Evolutionary conservation across 1,140 invertebrate genomes (phyloP).

Genomic region (Limonius californicus): DNA sequence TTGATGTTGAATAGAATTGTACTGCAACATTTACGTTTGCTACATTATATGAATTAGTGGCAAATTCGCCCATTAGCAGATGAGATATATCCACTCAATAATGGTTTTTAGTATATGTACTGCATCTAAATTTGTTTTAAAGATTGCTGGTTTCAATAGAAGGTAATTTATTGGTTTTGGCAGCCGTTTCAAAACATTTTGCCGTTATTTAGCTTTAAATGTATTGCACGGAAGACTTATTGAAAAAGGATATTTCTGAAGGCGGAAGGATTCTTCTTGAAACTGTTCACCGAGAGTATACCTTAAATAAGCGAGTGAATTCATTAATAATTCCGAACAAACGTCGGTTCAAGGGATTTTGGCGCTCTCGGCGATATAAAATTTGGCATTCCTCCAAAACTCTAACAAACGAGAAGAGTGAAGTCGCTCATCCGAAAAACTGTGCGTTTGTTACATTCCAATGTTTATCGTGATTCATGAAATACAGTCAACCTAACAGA

Average conservation of each 20-base stretch:
- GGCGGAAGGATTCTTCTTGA: background rate
- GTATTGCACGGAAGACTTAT: background rate
- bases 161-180: no score
- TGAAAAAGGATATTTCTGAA: background rate
- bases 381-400: conserved; percentile 8
- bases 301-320: conserved; percentile 4
- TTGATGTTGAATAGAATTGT: no score
- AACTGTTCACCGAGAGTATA: background rate
- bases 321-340: conserved; percentile 13
- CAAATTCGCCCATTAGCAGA: no score
- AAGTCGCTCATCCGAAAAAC: background rate
- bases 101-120: no score
- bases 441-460: background rate
- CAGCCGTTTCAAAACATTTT: no score
- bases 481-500: background rate
- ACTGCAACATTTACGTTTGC: no score
- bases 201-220: no score
- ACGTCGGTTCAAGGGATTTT: background rate
- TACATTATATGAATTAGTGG: no score
- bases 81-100: no score
- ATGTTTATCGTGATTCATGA: background rate
- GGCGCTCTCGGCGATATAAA: conserved; percentile 7
- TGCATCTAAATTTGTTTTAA: no score
- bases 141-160: no score
- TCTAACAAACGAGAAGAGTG: conserved; percentile 3